Base-by-base conservation (phyloP, 1,140 invertebrate species). In the Leptestheria dahalacensis region DNA sequence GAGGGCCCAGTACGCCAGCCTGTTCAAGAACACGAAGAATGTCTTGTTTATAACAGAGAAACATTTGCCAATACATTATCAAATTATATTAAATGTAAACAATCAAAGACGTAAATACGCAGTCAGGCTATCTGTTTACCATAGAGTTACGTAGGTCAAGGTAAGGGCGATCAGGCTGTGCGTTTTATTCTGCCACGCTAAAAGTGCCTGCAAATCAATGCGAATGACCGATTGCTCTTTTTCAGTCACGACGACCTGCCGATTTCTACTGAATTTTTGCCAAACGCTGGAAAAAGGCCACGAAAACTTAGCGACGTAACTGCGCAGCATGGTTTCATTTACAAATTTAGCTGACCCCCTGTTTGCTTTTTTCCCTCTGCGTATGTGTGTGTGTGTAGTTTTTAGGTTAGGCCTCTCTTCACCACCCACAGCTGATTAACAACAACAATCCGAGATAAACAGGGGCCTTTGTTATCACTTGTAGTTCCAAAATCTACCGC, bases 1-100 rank as follows among this genome's bases (percentile, higher is more conserved):
- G 23, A 20, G 26, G 18, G 53, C 53, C 53, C 53, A 56, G 15
- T 56, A 56, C 21, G 33, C 53, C 24, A 26, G 33, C 41, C 53
- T 56, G 26, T 29, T 18, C 15, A 52, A 41, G 33, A 41, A 41
- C 6, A 41, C 33, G 33, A 15, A 41, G 15, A 6, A 15, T 41
- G 6, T 41, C 15, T 41, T 15, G 33, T 41, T 41, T 15, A 41
- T 41, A 41, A 41, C 6, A 41, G 33, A 9, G 15, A 41, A 41
- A 15, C 15, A 41, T 6, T 41, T 41, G 6, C 33, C 6, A 41
- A 41, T n/a, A n/a, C n/a, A 15, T 41, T 41, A 41, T 6, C 33
- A 41, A 41, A 41, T 41, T 9, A 41, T 41, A 15, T 9, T 41
- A 9, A 9, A 41, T 41, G 33, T 41, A 41, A 41, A n/a, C n/a